These are phyloP conservation scores for Beaufortia kweichowensis DNA, from an alignment of 2,113 vertebrate species.

Conservation along the genomic window DNA sequence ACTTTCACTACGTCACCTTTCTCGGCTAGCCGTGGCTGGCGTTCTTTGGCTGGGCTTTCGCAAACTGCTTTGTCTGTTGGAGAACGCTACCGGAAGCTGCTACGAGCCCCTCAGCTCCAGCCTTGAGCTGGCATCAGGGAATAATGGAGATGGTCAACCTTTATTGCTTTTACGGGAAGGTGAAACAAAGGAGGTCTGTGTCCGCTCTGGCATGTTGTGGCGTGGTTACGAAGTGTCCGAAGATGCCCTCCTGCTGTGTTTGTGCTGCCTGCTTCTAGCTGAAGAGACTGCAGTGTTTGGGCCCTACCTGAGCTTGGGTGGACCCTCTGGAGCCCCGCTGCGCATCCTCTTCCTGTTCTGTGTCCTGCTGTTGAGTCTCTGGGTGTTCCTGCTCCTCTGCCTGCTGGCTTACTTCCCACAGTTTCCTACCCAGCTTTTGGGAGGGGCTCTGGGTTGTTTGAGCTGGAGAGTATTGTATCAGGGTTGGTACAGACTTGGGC, in stretches of 20 bases:
- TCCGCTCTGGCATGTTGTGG: constrained; percentile 81
- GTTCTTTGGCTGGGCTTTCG: constrained; percentile 79
- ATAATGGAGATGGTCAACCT: constrained; percentile 58
- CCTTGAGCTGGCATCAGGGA: constrained; percentile 45
- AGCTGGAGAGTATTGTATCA: constrained; percentile 89
- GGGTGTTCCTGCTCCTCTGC: constrained; percentile 83
- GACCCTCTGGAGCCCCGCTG: constrained; percentile 75
- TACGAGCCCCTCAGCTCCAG: constrained; percentile 70
- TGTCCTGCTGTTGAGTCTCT: constrained; percentile 79
- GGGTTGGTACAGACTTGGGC: constrained; percentile 80
- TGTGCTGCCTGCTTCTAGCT: constrained; percentile 83
- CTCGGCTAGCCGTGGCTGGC: constrained; percentile 78
- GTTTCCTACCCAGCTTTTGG: constrained; percentile 83
- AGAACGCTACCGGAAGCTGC: constrained; percentile 85
- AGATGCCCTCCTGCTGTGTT: constrained; percentile 84
- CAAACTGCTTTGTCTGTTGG: constrained; percentile 76
- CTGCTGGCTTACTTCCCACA: constrained; percentile 82
- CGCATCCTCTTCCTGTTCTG: constrained; percentile 87
- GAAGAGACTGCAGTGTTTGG: constrained; percentile 84
- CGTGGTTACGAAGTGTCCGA: constrained; percentile 84
- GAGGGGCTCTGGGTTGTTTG: constrained; percentile 81
- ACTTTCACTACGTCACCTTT: constrained; percentile 78
- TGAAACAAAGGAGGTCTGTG: constrained; percentile 75
- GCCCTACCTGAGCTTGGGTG: constrained; percentile 81
- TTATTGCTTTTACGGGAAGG: constrained; percentile 76